Evolutionary conservation across 1,140 invertebrate species (phyloP).

Genomic region (Trypoxylus dichotomus): DNA sequence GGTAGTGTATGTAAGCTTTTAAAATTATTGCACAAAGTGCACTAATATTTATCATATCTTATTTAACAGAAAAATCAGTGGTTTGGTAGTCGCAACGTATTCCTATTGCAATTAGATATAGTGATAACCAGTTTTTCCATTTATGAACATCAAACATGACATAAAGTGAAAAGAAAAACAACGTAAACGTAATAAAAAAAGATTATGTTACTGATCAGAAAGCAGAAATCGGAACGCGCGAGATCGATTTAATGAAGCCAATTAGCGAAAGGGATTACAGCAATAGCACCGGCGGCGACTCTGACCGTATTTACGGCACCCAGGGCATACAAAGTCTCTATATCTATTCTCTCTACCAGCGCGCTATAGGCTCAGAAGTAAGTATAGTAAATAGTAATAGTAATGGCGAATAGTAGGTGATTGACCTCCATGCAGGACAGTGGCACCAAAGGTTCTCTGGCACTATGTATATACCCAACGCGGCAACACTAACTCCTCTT

Average conservation of each 20-base stretch:
- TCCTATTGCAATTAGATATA: too few species aligned
- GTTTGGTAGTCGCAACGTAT: too few species aligned
- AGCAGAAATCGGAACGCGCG: not conserved
- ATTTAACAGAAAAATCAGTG: too few species aligned
- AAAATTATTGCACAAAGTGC: too few species aligned
- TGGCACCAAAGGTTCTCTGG: not conserved
- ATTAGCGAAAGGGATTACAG: constrained; percentile 23
- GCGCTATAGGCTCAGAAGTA: not conserved
- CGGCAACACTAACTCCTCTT: not conserved
- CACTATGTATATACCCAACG: not conserved
- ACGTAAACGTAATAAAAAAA: not conserved
- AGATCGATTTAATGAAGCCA: constrained; percentile 4
- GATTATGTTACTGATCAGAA: not conserved
- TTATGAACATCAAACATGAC: too few species aligned
- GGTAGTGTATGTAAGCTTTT: too few species aligned
- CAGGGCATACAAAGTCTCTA: not conserved
- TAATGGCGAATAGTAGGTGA: constrained; percentile 19
- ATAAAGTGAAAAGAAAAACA: too few species aligned
- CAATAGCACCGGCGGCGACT: not conserved
- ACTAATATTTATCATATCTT: too few species aligned
- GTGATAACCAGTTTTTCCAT: too few species aligned
- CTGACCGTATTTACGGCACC: not conserved
- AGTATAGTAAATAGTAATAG: constrained; percentile 24
- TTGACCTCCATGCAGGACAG: constrained; percentile 24
- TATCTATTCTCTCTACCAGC: not conserved